Evolutionary conservation across 2,113 vertebrate species (phyloP).

Genomic region (Capra hircus): DNA sequence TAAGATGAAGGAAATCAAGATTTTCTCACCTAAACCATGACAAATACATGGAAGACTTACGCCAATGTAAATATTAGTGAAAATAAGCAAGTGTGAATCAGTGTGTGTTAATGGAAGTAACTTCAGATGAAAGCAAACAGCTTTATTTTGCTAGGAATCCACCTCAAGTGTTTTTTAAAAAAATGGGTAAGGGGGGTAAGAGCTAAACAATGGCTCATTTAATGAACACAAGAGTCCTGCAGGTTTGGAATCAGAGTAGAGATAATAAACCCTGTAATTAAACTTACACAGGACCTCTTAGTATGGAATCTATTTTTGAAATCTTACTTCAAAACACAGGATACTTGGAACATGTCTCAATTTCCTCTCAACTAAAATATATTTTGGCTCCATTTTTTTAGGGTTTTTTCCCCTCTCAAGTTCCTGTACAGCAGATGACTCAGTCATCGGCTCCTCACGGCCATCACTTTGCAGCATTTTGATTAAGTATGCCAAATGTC

Average conservation of each 20-base stretch:
- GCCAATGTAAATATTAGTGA: conserved; percentile 75
- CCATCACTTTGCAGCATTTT: conserved; percentile 89
- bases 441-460: conserved; percentile 88
- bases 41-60: conserved; percentile 41
- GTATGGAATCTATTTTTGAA: conserved; percentile 81
- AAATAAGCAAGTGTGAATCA: conserved; percentile 73
- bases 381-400: conserved; percentile 86
- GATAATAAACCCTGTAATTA: conserved; percentile 77
- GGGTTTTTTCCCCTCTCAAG: conserved; percentile 81
- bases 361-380: conserved; percentile 86
- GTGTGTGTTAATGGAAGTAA: conserved; percentile 45
- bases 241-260: conserved; percentile 75
- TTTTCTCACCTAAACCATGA: conserved; percentile 69
- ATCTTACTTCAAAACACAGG: conserved; percentile 83
- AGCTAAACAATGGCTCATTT: conserved; percentile 67
- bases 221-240: conserved; percentile 70
- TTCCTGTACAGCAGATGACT: conserved; percentile 91
- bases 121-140: conserved; percentile 63
- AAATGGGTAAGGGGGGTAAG: not conserved
- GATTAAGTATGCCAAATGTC: conserved; percentile 92
- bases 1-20: conserved; percentile 65
- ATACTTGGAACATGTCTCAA: conserved; percentile 86
- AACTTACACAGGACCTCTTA: conserved; percentile 76
- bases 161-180: conserved; percentile 3
- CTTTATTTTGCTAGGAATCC: conserved; percentile 45